Evolutionary conservation across 1,140 invertebrate species (phyloP).

Genomic region (Drosophila jambulina): DNA sequence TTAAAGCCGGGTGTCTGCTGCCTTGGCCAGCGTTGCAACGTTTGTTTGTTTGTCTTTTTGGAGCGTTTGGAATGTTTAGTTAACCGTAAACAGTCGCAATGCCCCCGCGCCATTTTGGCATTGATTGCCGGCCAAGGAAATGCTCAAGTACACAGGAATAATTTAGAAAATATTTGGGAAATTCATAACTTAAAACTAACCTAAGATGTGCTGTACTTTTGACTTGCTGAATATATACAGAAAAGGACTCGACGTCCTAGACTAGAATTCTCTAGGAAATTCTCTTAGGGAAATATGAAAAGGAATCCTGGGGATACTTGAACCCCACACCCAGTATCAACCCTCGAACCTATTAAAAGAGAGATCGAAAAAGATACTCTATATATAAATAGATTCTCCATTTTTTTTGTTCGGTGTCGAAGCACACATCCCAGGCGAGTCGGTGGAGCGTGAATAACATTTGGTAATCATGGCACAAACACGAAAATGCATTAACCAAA

Average conservation of each 20-base stretch:
- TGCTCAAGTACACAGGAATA: constrained; percentile 18
- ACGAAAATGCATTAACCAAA: constrained; percentile 84
- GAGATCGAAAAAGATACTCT: background rate
- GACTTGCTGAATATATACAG: background rate
- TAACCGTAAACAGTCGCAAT: constrained; percentile 75
- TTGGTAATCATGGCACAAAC: constrained; percentile 84
- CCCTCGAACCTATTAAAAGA: background rate
- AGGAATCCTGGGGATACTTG: background rate
- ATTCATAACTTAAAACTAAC: background rate
- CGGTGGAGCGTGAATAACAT: constrained; percentile 82
- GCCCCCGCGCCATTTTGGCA: constrained; percentile 76
- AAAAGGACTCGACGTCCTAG: background rate
- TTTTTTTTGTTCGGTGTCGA: constrained; percentile 4
- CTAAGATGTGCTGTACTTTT: background rate
- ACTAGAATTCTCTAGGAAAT: background rate
- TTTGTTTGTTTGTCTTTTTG: constrained; percentile 47
- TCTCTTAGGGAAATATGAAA: background rate
- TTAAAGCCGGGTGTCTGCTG: constrained; percentile 10
- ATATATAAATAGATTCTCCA: background rate
- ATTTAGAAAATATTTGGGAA: background rate
- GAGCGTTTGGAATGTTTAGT: constrained; percentile 79
- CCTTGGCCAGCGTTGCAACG: background rate
- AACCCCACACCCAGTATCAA: background rate
- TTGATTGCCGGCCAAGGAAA: constrained; percentile 68
- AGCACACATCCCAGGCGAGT: constrained; percentile 54